Conservation (phyloP, 2,888 invertebrate genomes). For the Xanthia icteritia region DNA sequence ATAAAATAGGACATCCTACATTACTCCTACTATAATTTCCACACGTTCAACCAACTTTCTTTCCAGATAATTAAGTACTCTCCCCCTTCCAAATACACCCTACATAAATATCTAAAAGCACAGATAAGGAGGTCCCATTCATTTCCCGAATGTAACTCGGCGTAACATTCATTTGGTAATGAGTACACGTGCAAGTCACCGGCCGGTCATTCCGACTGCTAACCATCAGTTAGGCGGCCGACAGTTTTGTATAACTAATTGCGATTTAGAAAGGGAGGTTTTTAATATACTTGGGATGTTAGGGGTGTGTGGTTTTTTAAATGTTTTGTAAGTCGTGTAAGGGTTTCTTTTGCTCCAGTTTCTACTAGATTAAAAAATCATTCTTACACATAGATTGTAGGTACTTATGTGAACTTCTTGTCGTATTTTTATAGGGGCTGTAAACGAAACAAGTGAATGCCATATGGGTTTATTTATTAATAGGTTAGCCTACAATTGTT, state of each 20-base stretch:
- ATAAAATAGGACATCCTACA: not conserved
- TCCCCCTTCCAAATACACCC: constrained; percentile 14
- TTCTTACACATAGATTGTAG: not conserved
- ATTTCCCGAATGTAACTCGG: constrained; percentile 50
- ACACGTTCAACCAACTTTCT: constrained; percentile 19
- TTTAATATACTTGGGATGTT: constrained; percentile 36
- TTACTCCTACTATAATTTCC: not conserved
- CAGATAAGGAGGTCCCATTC: constrained; percentile 58
- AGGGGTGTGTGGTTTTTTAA: not conserved
- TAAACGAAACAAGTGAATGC: not conserved
- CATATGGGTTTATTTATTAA: too few relatives aligned
- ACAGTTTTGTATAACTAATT: constrained; percentile 66
- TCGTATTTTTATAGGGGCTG: not conserved
- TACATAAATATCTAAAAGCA: constrained; percentile 18
- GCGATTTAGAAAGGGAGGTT: constrained; percentile 61
- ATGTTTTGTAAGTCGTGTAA: constrained; percentile 1
- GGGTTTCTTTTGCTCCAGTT: not conserved
- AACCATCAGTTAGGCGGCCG: constrained; percentile 63
- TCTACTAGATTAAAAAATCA: not conserved
- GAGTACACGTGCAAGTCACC: constrained; percentile 65
- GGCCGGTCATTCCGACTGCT: constrained; percentile 55
- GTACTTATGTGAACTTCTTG: not conserved
- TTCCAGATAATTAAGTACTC: constrained; percentile 47
- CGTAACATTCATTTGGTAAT: constrained; percentile 65
- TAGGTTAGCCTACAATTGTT: too few relatives aligned